These are phyloP conservation scores for Salpingus planirostris DNA, from an alignment of 2,888 invertebrate species.

Conservation along the genomic window DNA sequence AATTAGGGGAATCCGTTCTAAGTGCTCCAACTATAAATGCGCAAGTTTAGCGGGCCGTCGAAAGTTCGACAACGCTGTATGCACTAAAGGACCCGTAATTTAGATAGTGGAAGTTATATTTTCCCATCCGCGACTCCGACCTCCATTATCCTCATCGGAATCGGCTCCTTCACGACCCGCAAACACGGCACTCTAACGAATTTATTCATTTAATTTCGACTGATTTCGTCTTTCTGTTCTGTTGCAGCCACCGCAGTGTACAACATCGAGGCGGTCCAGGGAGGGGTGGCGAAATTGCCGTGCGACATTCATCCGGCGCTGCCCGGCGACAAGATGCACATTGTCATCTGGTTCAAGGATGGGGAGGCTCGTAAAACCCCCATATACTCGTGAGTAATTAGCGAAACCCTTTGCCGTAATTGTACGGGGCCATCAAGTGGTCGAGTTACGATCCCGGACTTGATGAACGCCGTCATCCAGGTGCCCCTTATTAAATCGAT, in stretches of 20 bases:
- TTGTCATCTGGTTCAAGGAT: slow-evolving; percentile 58
- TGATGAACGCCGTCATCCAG: slow-evolving; percentile 10
- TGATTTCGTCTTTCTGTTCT: too few relatives aligned
- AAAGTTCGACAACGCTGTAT: slow-evolving; percentile 16
- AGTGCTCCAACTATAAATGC: slow-evolving; percentile 15
- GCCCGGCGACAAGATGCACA: slow-evolving; percentile 49
- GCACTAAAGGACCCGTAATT: slow-evolving; percentile 5
- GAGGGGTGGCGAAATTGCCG: slow-evolving; percentile 50
- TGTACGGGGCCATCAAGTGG: neutral
- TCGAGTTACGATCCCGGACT: slow-evolving; percentile 6
- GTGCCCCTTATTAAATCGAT: slow-evolving; percentile 8
- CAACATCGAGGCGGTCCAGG: slow-evolving; percentile 48
- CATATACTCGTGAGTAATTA: slow-evolving; percentile 50
- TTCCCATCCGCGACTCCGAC: too few relatives aligned
- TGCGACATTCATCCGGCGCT: slow-evolving; percentile 51
- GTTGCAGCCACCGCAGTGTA: slow-evolving; percentile 34
- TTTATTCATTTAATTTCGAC: too few relatives aligned
- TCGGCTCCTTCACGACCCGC: too few relatives aligned
- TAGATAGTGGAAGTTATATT: too few relatives aligned
- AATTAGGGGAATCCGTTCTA: slow-evolving; percentile 17
- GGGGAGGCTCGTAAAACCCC: slow-evolving; percentile 46
- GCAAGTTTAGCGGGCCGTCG: slow-evolving; percentile 17
- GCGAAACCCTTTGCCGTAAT: neutral
- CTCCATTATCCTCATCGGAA: too few relatives aligned
- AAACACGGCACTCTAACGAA: too few relatives aligned